Base-by-base conservation (phyloP, 2,113 vertebrate species). In the Tragelaphus imberbis region DNA sequence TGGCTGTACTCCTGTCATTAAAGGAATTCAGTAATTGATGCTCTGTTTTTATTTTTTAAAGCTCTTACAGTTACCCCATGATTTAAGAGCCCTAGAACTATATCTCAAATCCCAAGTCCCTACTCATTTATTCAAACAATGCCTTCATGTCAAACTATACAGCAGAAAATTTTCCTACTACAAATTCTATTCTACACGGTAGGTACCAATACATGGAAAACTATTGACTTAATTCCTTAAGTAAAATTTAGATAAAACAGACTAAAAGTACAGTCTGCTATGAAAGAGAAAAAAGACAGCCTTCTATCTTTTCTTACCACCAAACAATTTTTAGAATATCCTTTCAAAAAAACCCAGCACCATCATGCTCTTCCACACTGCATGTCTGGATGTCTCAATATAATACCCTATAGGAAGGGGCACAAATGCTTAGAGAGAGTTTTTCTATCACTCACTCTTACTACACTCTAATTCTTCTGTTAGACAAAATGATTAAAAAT, bases 401-500 rank as follows among this genome's bases (percentile, higher is more conserved):
- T 33, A 79, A 84, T 65, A 81, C n/a, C 27, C 55, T 61, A 63
- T 51, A 94, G 53, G 19, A 95, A 88, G 15, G 90, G 94, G 27
- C 12, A 79, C 55, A 79, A 80, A 65, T 30, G 17, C 53, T 44
- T 36, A 65, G 16, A 84, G 49, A 82, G 28, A 71, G 90, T 10
- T 88, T 91, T 95, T 86, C 59, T 97, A 21, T 49, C 59, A 13
- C 30, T 51, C 28, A 12, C 49, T 68, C 40, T 85, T 59, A n/a
- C 40, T 77, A 68, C 2, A n/a, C 36, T 92, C 92, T 88, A 58
- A 56, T 88, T 94, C 88, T 88, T 92, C 85, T 94, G 51, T 86
- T 95, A 95, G 85, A 85, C 59, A 96, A 95, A 96, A 94, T 53
- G 19, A 10, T 92, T 89, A 90, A 97, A 97, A 97, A 97, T 94